Percentiles rank a stretch among this genome's conserved stretches.
phyloP scores from a whole-genome alignment of 2,888 invertebrate species.

The Leptogaster cylindrica region DNA sequence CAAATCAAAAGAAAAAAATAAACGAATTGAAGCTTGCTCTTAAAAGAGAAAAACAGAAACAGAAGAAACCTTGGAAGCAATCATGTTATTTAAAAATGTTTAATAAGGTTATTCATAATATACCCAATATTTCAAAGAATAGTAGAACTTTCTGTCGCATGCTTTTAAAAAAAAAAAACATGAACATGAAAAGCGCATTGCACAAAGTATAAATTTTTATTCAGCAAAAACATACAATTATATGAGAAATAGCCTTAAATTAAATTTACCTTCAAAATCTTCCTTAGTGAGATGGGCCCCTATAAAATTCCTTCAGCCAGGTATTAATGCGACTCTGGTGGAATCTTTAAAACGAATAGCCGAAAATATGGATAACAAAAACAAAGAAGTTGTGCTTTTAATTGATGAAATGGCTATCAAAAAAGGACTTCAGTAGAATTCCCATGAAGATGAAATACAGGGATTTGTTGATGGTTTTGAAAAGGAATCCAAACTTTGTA shows the following conservation, averaged over 20 bases:
- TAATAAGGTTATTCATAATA: not conserved
- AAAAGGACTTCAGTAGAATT: constrained; percentile 37
- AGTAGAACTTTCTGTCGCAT: not conserved
- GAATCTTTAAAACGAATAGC: constrained; percentile 2
- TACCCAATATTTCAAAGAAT: not conserved
- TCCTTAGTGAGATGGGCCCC: constrained; percentile 25
- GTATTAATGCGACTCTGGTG: constrained; percentile 17
- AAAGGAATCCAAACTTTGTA: constrained; percentile 11
- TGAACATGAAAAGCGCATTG: constrained; percentile 11
- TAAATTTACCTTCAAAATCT: constrained; percentile 37
- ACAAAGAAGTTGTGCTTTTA: constrained; percentile 35
- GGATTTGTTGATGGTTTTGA: constrained; percentile 38
- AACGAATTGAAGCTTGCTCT: constrained; percentile 20
- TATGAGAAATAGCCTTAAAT: constrained; percentile 10
- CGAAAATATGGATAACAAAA: constrained; percentile 17
- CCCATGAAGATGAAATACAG: constrained; percentile 27
- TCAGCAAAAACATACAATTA: constrained; percentile 18
- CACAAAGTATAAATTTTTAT: constrained; percentile 34
- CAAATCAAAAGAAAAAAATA: constrained; percentile 10
- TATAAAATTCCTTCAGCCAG: constrained; percentile 33
- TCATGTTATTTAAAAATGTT: not conserved
- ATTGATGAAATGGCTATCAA: constrained; percentile 36
- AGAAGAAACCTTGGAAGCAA: not conserved
- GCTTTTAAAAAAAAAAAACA: constrained; percentile 14
- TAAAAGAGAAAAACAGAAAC: constrained; percentile 16